phyloP scores from a whole-genome alignment of 2,888 invertebrate species.

The Tetranychus piercei region DNA sequence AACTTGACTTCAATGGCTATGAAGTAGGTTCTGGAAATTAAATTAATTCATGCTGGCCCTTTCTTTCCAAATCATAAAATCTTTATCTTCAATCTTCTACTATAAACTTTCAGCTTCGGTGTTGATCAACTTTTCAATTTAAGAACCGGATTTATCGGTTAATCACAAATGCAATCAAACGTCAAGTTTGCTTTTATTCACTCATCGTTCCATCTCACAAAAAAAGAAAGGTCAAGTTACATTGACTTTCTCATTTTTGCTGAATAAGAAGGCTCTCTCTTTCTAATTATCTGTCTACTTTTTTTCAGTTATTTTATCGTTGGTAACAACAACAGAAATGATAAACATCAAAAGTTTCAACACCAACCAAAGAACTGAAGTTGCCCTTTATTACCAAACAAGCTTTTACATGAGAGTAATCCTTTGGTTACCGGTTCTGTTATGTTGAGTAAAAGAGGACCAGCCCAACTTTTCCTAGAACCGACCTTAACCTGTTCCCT shows the following conservation, averaged over 20 bases:
- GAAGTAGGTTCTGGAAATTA: not conserved
- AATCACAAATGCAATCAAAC: not conserved
- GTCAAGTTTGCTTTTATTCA: too few species aligned
- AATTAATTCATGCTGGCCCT: not conserved
- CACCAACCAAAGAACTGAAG: not conserved
- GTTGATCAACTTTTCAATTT: not conserved
- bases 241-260: not conserved
- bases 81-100: not conserved
- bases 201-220: not conserved
- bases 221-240: not conserved
- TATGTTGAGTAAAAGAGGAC: not conserved
- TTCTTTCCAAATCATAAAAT: not conserved
- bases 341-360: too few species aligned
- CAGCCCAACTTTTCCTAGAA: not conserved
- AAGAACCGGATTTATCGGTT: slow-evolving; percentile 1
- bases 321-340: not conserved
- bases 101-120: too few species aligned
- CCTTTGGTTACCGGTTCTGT: not conserved
- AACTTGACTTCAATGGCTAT: too few species aligned
- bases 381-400: not conserved
- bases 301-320: not conserved
- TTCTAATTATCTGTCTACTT: not conserved
- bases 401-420: not conserved
- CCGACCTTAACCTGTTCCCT: not conserved
- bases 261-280: not conserved